A percentile compares a stretch with the other conserved stretches of the same genome.
Evolutionary conservation across 2,797 vertebrate species (phyloP).

Genomic region (Mormyrus proboscirostris): DNA sequence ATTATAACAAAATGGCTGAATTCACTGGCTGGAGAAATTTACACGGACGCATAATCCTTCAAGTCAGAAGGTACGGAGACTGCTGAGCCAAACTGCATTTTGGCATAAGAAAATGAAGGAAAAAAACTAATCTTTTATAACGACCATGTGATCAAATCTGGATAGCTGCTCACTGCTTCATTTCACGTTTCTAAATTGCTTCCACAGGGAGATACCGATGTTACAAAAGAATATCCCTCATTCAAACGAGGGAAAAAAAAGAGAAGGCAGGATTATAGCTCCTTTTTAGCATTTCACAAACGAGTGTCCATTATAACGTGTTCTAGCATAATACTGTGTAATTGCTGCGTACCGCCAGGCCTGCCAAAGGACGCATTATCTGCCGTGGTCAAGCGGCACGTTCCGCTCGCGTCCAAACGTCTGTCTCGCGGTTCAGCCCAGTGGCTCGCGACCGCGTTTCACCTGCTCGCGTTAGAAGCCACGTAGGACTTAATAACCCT

Average conservation of each 20-base stretch:
- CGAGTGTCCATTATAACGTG: not conserved
- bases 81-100: not conserved
- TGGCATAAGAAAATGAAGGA: not conserved
- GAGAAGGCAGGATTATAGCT: not conserved
- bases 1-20: constrained; percentile 7
- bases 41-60: not conserved
- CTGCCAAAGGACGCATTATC: not conserved
- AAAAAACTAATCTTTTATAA: constrained; percentile 7
- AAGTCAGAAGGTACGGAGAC: not conserved
- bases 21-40: not conserved
- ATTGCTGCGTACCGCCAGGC: not conserved
- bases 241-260: constrained; percentile 6
- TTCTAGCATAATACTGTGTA: not conserved
- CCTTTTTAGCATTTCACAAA: not conserved
- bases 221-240: constrained; percentile 12
- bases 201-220: not conserved
- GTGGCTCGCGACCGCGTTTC: not conserved
- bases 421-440: not conserved
- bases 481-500: not conserved
- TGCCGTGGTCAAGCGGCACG: not conserved
- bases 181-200: constrained; percentile 19
- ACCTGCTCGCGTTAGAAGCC: constrained; percentile 5
- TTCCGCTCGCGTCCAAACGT: not conserved
- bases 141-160: constrained; percentile 6
- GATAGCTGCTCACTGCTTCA: not conserved